These are phyloP conservation scores for Hypomecis punctinalis DNA, from an alignment of 2,888 invertebrate species.

Conservation along the genomic window DNA sequence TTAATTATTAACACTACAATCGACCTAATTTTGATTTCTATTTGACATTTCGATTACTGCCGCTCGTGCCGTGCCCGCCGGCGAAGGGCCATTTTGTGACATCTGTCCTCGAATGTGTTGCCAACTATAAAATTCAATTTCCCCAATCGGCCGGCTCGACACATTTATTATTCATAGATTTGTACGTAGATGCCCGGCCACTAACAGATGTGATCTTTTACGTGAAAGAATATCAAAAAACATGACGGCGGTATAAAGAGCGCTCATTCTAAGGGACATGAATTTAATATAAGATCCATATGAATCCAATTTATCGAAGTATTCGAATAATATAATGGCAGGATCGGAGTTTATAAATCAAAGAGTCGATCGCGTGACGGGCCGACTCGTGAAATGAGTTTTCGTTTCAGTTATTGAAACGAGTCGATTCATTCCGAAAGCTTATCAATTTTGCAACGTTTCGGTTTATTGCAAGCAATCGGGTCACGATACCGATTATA, in stretches of 20 bases:
- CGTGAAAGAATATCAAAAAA: conserved; percentile 82
- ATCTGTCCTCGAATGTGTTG: conserved; percentile 84
- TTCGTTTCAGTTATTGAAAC: conserved; percentile 60
- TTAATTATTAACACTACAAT: conserved; percentile 84
- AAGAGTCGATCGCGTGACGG: conserved; percentile 66
- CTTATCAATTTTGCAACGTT: conserved; percentile 64
- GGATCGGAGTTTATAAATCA: conserved; percentile 54
- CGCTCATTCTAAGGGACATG: conserved; percentile 69
- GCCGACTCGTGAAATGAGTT: conserved; percentile 58
- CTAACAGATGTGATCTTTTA: conserved; percentile 84
- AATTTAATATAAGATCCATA: conserved; percentile 71
- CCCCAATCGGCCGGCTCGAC: conserved; percentile 82
- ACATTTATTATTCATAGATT: conserved; percentile 85
- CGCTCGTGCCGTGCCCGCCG: conserved; percentile 66
- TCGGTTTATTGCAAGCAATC: conserved; percentile 62
- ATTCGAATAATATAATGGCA: conserved; percentile 52
- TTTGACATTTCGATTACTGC: conserved; percentile 80
- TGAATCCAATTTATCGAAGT: conserved; percentile 63
- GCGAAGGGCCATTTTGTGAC: conserved; percentile 81
- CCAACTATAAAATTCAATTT: conserved; percentile 85
- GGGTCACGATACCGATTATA: conserved; percentile 66
- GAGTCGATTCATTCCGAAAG: conserved; percentile 55
- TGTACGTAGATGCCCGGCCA: conserved; percentile 80
- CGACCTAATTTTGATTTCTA: conserved; percentile 85
- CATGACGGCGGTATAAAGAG: conserved; percentile 70